Conservation (phyloP, 2,888 invertebrate species). For the Anaspis maculata region DNA sequence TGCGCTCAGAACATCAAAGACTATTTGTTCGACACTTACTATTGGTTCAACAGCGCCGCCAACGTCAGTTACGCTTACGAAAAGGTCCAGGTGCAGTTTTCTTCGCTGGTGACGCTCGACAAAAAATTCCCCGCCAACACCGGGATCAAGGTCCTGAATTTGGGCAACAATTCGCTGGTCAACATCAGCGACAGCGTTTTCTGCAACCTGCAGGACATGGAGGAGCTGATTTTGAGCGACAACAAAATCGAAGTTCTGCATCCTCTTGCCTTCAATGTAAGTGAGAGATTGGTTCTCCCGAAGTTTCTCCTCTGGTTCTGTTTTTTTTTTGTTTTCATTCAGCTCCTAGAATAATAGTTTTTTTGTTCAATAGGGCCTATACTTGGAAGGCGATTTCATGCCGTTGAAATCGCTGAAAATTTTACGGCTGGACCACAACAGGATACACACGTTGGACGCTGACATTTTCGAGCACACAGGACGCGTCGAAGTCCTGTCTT, state of each 20-base stretch:
- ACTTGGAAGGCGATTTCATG: constrained; percentile 49
- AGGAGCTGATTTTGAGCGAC: constrained; percentile 58
- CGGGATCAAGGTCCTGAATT: constrained; percentile 48
- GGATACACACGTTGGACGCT: constrained; percentile 58
- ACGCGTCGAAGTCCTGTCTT: constrained; percentile 55
- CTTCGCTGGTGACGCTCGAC: constrained; percentile 18
- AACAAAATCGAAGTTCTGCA: constrained; percentile 56
- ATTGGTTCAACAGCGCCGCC: constrained; percentile 32
- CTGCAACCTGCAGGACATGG: constrained; percentile 52
- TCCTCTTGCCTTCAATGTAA: constrained; percentile 63
- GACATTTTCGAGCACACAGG: constrained; percentile 68
- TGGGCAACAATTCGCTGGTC: constrained; percentile 56
- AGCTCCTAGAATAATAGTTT: constrained; percentile 21
- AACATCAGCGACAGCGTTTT: constrained; percentile 56
- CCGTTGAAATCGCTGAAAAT: constrained; percentile 51
- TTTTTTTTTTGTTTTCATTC: too few species aligned
- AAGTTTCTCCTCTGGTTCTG: too few species aligned
- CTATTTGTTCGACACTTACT: constrained; percentile 49
- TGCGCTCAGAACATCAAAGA: constrained; percentile 42
- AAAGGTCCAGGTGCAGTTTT: constrained; percentile 19
- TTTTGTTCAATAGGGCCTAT: constrained; percentile 47
- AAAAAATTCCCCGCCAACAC: constrained; percentile 45
- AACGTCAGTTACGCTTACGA: constrained; percentile 19
- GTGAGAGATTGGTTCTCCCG: too few species aligned
- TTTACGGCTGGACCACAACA: constrained; percentile 62